phyloP scores from a whole-genome alignment of 2,113 vertebrate genomes.

The Aythya baeri region DNA sequence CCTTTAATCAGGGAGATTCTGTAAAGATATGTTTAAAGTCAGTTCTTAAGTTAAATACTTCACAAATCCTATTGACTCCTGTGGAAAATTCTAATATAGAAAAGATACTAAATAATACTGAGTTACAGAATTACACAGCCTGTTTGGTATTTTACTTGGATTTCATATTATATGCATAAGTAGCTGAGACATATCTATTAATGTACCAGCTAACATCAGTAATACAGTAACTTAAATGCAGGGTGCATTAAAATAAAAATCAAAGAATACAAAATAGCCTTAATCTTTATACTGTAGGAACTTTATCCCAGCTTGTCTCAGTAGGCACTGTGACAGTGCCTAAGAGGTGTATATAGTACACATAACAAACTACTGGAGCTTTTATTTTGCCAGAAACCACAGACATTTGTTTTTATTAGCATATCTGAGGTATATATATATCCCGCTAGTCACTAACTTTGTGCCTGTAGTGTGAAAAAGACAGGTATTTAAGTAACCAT shows the following conservation, averaged over 20 bases:
- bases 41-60: not conserved
- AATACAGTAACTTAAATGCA: conserved; percentile 58
- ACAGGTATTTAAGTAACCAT: conserved; percentile 71
- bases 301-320: conserved; percentile 41
- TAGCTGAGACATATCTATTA: conserved; percentile 14
- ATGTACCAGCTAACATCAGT: conserved; percentile 52
- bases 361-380: not conserved
- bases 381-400: conserved; percentile 64
- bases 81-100: not conserved
- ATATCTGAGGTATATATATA: conserved; percentile 65
- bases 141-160: not conserved
- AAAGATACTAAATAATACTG: not conserved
- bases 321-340: conserved; percentile 38
- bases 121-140: not conserved
- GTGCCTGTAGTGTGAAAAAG: conserved; percentile 63
- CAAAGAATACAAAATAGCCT: conserved; percentile 69
- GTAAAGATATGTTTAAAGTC: not conserved
- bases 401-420: conserved; percentile 72
- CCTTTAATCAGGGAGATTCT: not conserved
- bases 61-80: not conserved
- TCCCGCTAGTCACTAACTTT: conserved; percentile 40
- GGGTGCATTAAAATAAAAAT: conserved; percentile 64
- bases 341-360: conserved; percentile 19
- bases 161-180: conserved; percentile 40
- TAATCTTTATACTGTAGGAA: conserved; percentile 47